A percentile compares a stretch with the other conserved stretches of the same genome.
Evolutionary conservation across 2,797 vertebrate genomes (phyloP).

Genomic region (Pempheris klunzingeri): DNA sequence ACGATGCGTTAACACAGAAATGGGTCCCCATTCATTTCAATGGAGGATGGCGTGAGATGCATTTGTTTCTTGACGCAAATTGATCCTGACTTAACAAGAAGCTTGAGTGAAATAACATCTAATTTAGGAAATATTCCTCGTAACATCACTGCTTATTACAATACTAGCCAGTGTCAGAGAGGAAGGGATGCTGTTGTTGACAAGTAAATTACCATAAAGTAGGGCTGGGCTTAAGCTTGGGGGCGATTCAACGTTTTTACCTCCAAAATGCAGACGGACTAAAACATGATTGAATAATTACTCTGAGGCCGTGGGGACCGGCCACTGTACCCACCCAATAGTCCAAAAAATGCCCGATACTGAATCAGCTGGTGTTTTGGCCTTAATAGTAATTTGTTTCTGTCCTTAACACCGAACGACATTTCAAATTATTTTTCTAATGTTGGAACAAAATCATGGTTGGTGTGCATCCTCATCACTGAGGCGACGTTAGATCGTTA

Average conservation of each 20-base stretch:
- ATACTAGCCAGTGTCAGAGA: neutral
- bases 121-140: neutral
- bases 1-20: neutral
- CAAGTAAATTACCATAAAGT: neutral
- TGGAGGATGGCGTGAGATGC: neutral
- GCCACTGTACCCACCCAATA: no score
- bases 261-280: neutral
- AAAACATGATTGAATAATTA: neutral
- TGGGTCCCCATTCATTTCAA: neutral
- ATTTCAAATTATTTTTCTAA: no score
- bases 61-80: neutral
- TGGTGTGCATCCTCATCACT: no score
- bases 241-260: no score
- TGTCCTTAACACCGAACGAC: no score
- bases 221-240: neutral
- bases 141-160: neutral
- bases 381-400: no score
- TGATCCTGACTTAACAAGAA: neutral
- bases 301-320: no score
- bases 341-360: no score
- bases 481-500: no score
- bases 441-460: no score
- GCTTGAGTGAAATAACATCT: neutral
- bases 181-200: neutral
- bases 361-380: no score